These are phyloP conservation scores for Halcyon malimbica DNA, from an alignment of 2,113 vertebrate species.

Conservation along the genomic window DNA sequence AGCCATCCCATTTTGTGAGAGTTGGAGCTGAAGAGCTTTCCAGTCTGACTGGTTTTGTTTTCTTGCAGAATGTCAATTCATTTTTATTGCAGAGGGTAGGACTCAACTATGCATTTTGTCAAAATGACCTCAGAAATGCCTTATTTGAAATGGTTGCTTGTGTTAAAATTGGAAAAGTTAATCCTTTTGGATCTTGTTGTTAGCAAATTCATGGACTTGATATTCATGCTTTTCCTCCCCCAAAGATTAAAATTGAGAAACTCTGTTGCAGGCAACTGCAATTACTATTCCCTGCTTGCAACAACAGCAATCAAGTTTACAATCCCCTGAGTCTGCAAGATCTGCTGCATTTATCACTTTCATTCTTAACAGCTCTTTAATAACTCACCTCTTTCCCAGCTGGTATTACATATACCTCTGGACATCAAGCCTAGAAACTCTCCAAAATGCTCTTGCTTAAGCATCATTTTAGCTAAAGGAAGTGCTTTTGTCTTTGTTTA, in stretches of 20 bases:
- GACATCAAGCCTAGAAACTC: neutral
- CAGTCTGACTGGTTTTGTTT: neutral
- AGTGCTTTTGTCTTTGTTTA: neutral
- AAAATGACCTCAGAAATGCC: conserved; percentile 18
- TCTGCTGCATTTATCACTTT: conserved; percentile 39
- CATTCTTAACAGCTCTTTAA: conserved; percentile 14
- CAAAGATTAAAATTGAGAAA: conserved; percentile 53
- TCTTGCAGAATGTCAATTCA: neutral
- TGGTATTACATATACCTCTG: neutral
- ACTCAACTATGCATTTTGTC: neutral
- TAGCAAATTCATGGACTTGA: conserved; percentile 42
- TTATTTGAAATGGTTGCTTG: conserved; percentile 19
- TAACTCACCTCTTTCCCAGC: neutral
- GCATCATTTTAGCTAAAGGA: neutral
- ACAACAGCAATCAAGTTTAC: conserved; percentile 42
- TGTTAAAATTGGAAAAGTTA: conserved; percentile 35
- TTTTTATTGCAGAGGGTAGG: conserved; percentile 24
- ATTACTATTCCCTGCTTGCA: conserved; percentile 59
- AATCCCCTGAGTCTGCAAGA: conserved; percentile 34
- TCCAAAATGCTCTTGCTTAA: neutral
- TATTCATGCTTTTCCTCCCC: conserved; percentile 32
- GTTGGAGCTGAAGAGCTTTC: conserved; percentile 13
- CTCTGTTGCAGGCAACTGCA: conserved; percentile 22
- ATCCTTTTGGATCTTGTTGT: conserved; percentile 40
- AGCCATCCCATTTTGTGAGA: neutral